Evolutionary conservation across 2,797 vertebrate species (phyloP).

Genomic region (Clarias laeviceps): DNA sequence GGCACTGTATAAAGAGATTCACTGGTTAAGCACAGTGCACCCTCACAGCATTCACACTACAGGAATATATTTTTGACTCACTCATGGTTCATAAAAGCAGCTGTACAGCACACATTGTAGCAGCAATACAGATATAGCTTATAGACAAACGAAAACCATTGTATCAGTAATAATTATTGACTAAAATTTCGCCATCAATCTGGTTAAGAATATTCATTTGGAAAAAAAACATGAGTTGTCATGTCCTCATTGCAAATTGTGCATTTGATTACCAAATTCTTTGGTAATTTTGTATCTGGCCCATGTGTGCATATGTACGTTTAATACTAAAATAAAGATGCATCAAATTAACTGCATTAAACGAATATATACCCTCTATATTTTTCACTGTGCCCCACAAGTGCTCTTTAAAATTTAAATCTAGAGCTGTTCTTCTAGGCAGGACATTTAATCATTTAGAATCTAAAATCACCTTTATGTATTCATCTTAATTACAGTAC

Average conservation of each 20-base stretch:
- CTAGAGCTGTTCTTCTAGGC: not conserved
- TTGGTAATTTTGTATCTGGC: not conserved
- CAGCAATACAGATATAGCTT: not conserved
- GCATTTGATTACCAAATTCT: not conserved
- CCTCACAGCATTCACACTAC: not conserved
- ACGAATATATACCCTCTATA: not conserved
- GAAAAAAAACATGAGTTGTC: not conserved
- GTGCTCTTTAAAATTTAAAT: not conserved
- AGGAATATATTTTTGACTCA: not conserved
- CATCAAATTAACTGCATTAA: not conserved
- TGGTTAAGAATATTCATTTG: not conserved
- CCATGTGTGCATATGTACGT: not conserved
- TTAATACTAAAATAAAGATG: not conserved
- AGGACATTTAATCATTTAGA: constrained; percentile 16
- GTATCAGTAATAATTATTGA: not conserved
- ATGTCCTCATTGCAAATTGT: not conserved
- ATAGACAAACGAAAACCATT: not conserved
- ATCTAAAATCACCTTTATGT: constrained; percentile 37
- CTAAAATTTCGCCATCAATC: not conserved
- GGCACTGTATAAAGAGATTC: not conserved
- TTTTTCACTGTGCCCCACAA: not conserved
- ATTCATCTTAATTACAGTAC: constrained; percentile 33
- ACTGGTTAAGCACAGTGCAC: not conserved
- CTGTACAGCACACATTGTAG: not conserved
- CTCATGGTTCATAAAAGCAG: not conserved